Conservation (phyloP, 2,888 invertebrate genomes). For the Hetaerina titia region DNA sequence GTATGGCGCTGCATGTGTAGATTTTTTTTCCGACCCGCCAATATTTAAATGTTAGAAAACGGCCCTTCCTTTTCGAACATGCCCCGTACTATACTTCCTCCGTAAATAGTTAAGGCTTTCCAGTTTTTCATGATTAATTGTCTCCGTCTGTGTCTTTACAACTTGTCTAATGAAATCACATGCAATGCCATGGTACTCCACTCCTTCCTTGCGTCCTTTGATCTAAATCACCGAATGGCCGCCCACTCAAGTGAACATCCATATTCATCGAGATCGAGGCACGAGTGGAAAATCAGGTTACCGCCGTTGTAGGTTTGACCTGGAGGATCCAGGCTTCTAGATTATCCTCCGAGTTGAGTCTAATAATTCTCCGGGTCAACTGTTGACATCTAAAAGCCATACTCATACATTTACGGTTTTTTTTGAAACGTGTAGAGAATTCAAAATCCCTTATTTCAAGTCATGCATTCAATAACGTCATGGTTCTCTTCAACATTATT, state of each 20-base stretch:
- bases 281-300: slow-evolving; percentile 28
- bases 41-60: too few species aligned
- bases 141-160: background rate
- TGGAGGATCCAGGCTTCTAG: background rate
- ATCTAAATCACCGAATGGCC: slow-evolving; percentile 32
- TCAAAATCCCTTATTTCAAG: too few species aligned
- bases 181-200: background rate
- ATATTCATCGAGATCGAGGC: slow-evolving; percentile 47
- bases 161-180: background rate
- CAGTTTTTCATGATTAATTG: background rate
- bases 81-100: too few species aligned
- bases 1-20: too few species aligned
- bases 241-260: background rate
- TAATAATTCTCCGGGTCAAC: background rate
- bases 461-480: too few species aligned
- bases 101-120: background rate
- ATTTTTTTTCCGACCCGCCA: too few species aligned
- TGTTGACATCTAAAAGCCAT: too few species aligned
- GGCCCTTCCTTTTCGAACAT: too few species aligned
- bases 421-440: background rate
- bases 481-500: too few species aligned
- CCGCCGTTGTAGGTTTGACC: background rate
- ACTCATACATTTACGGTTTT: too few species aligned
- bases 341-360: background rate
- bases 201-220: background rate